Conservation (phyloP, 1,140 invertebrate genomes). For the Neodiprion lecontei region DNA sequence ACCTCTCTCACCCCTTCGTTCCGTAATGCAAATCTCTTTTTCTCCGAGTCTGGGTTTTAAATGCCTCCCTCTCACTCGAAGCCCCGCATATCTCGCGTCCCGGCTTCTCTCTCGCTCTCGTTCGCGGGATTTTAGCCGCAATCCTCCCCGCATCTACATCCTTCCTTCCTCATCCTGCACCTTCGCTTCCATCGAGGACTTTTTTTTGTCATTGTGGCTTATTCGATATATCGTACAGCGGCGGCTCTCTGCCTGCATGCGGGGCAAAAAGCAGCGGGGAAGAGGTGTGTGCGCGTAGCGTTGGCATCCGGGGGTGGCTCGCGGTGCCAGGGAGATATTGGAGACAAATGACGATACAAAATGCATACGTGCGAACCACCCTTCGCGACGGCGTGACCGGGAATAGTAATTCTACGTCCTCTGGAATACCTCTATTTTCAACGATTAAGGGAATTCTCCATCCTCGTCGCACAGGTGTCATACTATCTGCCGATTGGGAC, state of each 20-base stretch:
- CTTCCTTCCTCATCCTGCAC: conserved; percentile 25
- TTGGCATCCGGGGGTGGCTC: conserved; percentile 38
- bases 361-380: conserved; percentile 51
- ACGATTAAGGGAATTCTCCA: not conserved
- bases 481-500: no score
- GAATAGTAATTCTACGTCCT: conserved; percentile 22
- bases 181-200: conserved; percentile 35
- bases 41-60: conserved; percentile 56
- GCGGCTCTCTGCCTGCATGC: conserved; percentile 28
- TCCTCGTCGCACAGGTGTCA: no score
- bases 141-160: conserved; percentile 35
- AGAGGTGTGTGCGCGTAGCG: conserved; percentile 30
- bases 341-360: conserved; percentile 63
- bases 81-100: not conserved
- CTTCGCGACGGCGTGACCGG: conserved; percentile 8
- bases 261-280: conserved; percentile 32
- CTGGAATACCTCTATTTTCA: not conserved
- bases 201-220: conserved; percentile 59
- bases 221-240: conserved; percentile 56
- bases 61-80: conserved; percentile 41
- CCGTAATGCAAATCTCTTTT: conserved; percentile 57
- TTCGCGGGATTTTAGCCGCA: conserved; percentile 32
- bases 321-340: conserved; percentile 54
- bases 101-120: conserved; percentile 33
- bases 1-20: conserved; percentile 29